phyloP scores from a whole-genome alignment of 2,113 vertebrate species.

The Sinocyclocheilus maitianheensis region DNA sequence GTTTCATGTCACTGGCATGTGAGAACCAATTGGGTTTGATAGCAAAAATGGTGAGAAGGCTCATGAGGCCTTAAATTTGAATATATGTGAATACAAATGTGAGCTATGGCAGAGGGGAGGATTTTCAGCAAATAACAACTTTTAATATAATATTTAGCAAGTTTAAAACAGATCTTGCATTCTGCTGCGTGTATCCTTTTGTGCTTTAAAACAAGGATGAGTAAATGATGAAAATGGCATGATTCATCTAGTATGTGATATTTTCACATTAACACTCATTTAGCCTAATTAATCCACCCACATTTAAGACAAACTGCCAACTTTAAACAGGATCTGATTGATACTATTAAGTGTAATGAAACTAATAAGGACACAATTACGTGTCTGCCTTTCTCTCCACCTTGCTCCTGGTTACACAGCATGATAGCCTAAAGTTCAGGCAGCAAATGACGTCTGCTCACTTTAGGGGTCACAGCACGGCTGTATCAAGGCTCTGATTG shows the following conservation, averaged over 20 bases:
- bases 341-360: neutral
- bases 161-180: neutral
- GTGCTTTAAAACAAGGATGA: neutral
- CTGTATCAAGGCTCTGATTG: constrained; percentile 24
- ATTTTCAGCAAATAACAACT: neutral
- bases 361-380: neutral
- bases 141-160: neutral
- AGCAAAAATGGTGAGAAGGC: neutral
- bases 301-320: neutral
- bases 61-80: neutral
- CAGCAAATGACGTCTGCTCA: constrained; percentile 28
- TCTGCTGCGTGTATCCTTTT: neutral
- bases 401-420: neutral
- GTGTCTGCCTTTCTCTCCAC: neutral
- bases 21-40: neutral
- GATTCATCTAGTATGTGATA: neutral
- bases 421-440: constrained; percentile 17
- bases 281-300: neutral
- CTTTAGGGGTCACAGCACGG: constrained; percentile 9
- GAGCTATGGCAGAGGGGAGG: neutral
- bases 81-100: neutral
- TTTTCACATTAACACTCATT: neutral
- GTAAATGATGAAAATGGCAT: neutral
- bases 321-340: neutral
- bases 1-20: neutral